phyloP scores from a whole-genome alignment of 2,113 vertebrate species.

The Scatophagus argus region DNA sequence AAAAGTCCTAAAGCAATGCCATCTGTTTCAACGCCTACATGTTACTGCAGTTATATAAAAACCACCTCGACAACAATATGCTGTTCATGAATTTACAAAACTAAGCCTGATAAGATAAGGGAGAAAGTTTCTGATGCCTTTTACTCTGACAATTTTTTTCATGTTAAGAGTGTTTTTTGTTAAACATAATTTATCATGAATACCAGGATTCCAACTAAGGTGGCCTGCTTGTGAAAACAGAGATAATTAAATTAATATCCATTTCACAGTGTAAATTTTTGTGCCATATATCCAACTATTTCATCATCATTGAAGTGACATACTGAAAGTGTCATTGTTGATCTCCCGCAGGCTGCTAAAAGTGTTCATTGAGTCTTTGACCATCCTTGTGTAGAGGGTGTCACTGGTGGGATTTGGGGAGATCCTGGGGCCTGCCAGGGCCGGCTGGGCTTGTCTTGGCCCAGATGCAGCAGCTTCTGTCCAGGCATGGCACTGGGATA shows the following conservation, averaged over 20 bases:
- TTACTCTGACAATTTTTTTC: too few species aligned
- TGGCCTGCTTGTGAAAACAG: not conserved
- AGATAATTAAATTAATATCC: not conserved
- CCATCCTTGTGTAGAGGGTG: slow-evolving; percentile 35
- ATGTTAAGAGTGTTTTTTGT: too few species aligned
- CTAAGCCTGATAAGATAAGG: not conserved
- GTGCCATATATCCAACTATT: not conserved
- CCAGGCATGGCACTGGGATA: slow-evolving; percentile 76
- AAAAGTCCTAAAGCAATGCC: slow-evolving; percentile 41
- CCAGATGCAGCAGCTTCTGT: slow-evolving; percentile 73
- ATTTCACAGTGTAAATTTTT: not conserved
- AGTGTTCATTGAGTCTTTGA: slow-evolving; percentile 42
- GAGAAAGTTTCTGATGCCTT: not conserved
- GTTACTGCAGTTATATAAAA: slow-evolving; percentile 15
- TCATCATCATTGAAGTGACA: slow-evolving; percentile 18
- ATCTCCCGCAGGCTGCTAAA: slow-evolving; percentile 34
- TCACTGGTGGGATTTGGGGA: slow-evolving; percentile 52
- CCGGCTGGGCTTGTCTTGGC: slow-evolving; percentile 63
- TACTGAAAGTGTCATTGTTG: slow-evolving; percentile 40
- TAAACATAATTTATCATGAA: not conserved
- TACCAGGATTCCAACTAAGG: not conserved
- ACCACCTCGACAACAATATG: slow-evolving; percentile 18
- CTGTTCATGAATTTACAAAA: not conserved
- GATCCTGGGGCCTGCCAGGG: slow-evolving; percentile 38
- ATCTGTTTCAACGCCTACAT: slow-evolving; percentile 52